phyloP scores from a whole-genome alignment of 2,113 vertebrate species.

The Phocoena phocoena region DNA sequence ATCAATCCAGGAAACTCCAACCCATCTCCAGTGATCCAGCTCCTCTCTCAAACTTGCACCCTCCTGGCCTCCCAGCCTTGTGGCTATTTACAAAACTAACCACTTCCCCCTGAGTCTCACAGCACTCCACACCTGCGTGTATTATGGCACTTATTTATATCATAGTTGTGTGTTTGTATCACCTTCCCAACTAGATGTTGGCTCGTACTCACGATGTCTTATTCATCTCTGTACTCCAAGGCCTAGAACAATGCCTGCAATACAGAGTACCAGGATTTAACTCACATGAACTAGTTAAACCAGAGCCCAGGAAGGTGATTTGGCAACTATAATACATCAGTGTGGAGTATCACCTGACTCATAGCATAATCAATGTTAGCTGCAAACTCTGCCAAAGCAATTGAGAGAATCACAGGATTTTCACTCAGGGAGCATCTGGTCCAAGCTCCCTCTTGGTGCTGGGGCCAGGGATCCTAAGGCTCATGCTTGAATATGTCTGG shows the following conservation, averaged over 20 bases:
- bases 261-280: background rate
- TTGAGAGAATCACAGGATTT: background rate
- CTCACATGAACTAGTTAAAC: background rate
- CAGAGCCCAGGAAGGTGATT: background rate
- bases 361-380: background rate
- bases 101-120: background rate
- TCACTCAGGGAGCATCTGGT: background rate
- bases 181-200: background rate
- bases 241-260: background rate
- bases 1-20: background rate
- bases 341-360: background rate
- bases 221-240: background rate
- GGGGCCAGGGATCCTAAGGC: background rate
- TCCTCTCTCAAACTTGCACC: background rate
- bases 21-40: background rate
- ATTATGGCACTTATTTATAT: background rate
- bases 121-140: background rate
- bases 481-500: background rate
- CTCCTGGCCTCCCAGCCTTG: background rate
- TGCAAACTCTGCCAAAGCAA: background rate
- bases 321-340: background rate
- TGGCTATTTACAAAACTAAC: background rate
- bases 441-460: background rate
- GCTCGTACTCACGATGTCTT: background rate
- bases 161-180: background rate